These are phyloP conservation scores for Tinea trinotella DNA, from an alignment of 2,888 invertebrate species.

Conservation along the genomic window DNA sequence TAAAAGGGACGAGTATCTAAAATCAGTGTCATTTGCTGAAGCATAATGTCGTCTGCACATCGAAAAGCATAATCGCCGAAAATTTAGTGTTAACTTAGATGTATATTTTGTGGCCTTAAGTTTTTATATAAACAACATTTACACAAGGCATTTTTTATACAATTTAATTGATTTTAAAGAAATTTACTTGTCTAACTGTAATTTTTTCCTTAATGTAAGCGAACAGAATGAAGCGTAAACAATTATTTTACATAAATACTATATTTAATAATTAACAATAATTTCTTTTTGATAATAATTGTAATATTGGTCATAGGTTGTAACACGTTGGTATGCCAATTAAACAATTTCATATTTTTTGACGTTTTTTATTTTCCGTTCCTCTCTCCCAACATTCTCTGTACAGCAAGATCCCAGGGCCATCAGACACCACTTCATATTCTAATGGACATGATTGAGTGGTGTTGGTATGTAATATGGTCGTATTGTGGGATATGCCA, in stretches of 20 bases:
- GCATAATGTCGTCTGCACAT: background rate
- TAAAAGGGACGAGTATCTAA: too few relatives aligned
- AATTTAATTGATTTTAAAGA: background rate
- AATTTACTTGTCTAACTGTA: background rate
- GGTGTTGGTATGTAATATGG: too few relatives aligned
- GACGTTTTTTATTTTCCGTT: slow-evolving; percentile 46
- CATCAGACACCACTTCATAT: too few relatives aligned
- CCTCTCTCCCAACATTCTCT: too few relatives aligned
- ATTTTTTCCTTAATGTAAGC: slow-evolving; percentile 54
- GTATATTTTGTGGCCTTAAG: background rate
- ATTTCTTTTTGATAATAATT: slow-evolving; percentile 48
- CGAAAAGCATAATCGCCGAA: background rate
- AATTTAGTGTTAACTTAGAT: background rate
- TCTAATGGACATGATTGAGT: too few relatives aligned
- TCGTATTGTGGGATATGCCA: too few relatives aligned
- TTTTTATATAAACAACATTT: background rate
- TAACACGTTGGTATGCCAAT: slow-evolving; percentile 72
- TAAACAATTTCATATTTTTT: slow-evolving; percentile 71
- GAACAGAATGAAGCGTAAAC: slow-evolving; percentile 67
- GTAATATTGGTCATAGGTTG: slow-evolving; percentile 72
- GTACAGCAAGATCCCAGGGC: too few relatives aligned
- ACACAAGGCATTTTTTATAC: background rate
- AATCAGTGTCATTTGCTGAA: too few relatives aligned
- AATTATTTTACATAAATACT: slow-evolving; percentile 70
- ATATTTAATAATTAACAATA: slow-evolving; percentile 72